Evolutionary conservation across 2,888 invertebrate species (phyloP).

Genomic region (Tupiocoris notatus): DNA sequence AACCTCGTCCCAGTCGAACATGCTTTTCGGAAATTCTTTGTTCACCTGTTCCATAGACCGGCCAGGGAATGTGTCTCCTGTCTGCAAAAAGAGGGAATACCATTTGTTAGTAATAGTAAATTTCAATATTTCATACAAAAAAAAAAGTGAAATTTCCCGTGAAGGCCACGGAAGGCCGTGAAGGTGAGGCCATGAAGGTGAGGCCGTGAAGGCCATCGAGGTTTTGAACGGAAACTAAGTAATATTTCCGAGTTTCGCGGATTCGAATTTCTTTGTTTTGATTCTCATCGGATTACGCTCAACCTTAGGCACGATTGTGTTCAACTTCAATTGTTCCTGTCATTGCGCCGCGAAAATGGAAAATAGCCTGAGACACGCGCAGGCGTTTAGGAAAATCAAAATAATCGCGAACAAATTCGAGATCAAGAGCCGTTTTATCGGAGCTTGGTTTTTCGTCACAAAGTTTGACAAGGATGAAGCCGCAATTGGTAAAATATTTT

Average conservation of each 20-base stretch:
- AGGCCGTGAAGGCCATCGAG: no score
- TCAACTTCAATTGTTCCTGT: conserved; percentile 28
- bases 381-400: background rate
- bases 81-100: conserved; percentile 7
- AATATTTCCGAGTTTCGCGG: no score
- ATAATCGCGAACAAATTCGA: no score
- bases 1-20: conserved; percentile 1
- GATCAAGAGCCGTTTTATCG: no score
- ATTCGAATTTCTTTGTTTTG: background rate
- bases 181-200: no score
- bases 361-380: background rate
- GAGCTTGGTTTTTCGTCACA: no score
- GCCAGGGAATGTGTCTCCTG: background rate
- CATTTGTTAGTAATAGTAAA: background rate
- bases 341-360: background rate
- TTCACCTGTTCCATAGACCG: conserved; percentile 15
- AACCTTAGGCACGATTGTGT: background rate
- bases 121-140: background rate
- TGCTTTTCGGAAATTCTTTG: conserved; percentile 24
- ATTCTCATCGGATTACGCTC: background rate
- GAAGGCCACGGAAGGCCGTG: no score
- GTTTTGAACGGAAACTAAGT: no score
- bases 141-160: background rate
- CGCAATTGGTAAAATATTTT: no score
- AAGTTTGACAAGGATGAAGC: no score